phyloP scores from a whole-genome alignment of 2,797 vertebrate genomes.

The Hipposideros larvatus region DNA sequence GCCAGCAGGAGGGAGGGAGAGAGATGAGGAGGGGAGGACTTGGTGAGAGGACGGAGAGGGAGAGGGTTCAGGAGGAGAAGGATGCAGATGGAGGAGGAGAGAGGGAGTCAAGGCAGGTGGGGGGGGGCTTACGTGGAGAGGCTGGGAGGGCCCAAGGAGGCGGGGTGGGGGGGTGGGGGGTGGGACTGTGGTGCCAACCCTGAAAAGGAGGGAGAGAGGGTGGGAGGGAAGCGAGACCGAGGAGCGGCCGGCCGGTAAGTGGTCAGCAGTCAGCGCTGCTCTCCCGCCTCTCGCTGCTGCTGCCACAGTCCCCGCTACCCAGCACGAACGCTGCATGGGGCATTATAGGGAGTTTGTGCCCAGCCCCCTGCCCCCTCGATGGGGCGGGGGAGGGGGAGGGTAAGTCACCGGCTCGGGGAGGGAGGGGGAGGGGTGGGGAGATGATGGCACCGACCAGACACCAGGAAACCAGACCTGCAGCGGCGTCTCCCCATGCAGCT shows the following conservation, averaged over 20 bases:
- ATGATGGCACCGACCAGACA: slow-evolving; percentile 81
- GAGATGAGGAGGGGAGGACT: slow-evolving; percentile 51
- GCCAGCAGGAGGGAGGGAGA: slow-evolving; percentile 34
- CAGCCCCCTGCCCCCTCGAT: slow-evolving; percentile 79
- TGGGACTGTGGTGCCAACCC: slow-evolving; percentile 67
- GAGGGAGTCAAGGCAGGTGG: slow-evolving; percentile 63
- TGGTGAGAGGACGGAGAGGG: slow-evolving; percentile 64
- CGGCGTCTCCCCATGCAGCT: slow-evolving; percentile 84
- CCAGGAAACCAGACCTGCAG: slow-evolving; percentile 80
- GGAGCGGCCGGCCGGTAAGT: slow-evolving; percentile 37
- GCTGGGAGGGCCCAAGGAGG: slow-evolving; percentile 66
- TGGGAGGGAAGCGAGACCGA: neutral
- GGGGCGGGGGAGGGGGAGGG: slow-evolving; percentile 71
- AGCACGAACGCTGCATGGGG: slow-evolving; percentile 68
- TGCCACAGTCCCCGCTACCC: slow-evolving; percentile 44
- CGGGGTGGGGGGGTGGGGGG: slow-evolving; percentile 62
- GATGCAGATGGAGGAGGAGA: slow-evolving; percentile 74
- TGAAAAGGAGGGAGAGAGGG: neutral
- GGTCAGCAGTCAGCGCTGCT: slow-evolving; percentile 73
- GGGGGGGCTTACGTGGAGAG: slow-evolving; percentile 67
- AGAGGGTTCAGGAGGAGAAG: slow-evolving; percentile 61
- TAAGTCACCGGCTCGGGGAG: slow-evolving; percentile 49
- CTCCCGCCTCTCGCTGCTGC: slow-evolving; percentile 70
- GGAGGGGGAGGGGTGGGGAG: slow-evolving; percentile 63
- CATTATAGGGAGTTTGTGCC: slow-evolving; percentile 55